A percentile compares a stretch with the other conserved stretches of the same genome.
phyloP scores from a whole-genome alignment of 2,113 vertebrate species.

The Elephantulus edwardii region DNA sequence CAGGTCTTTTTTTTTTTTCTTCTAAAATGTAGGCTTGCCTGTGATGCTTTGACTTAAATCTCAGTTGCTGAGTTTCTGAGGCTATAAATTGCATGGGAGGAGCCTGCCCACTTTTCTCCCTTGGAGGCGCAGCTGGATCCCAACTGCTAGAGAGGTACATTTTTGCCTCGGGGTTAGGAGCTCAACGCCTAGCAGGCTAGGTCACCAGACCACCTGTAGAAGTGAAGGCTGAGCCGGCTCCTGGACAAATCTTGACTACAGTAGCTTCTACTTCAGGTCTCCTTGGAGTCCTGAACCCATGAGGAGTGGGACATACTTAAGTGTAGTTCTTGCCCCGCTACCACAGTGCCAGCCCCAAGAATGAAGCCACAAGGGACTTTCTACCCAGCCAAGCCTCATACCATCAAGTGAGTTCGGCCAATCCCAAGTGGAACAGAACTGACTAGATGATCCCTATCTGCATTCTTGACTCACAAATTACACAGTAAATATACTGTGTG shows the following conservation, averaged over 20 bases:
- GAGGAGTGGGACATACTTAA: neutral
- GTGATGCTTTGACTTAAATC: neutral
- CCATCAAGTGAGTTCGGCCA: neutral
- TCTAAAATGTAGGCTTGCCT: neutral
- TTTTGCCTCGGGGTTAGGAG: no score
- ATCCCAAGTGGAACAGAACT: neutral
- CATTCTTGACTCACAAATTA: neutral
- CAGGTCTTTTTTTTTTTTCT: no score
- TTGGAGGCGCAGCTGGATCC: no score
- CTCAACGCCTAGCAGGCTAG: no score
- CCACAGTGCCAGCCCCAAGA: neutral
- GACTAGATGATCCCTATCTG: neutral
- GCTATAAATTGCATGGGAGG: no score
- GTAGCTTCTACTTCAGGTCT: neutral
- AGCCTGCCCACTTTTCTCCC: no score
- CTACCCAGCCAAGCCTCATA: neutral
- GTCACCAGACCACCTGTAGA: no score
- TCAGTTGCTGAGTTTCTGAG: no score
- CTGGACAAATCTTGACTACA: neutral
- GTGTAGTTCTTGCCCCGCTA: neutral
- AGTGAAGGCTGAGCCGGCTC: fast-evolving
- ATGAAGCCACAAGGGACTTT: neutral
- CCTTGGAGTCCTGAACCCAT: neutral
- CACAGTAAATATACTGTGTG: neutral
- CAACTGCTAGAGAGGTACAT: no score